A percentile compares a stretch with the other conserved stretches of the same genome.
These are phyloP conservation scores for Melospiza melodia DNA, from an alignment of 2,113 vertebrate genomes.

Conservation along the genomic window DNA sequence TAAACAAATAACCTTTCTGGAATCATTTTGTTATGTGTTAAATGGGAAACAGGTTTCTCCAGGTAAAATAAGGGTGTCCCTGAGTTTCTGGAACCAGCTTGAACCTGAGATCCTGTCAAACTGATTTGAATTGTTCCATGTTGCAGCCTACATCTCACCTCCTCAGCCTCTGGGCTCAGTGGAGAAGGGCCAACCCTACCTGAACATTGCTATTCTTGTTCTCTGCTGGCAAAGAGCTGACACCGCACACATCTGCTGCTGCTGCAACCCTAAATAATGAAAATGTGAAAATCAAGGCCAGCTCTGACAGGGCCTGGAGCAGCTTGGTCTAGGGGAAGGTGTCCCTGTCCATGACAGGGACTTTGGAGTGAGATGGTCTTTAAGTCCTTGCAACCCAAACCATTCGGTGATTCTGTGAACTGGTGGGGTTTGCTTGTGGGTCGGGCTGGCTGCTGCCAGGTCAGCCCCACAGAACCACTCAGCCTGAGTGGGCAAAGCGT, in stretches of 20 bases:
- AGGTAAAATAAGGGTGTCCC: background rate
- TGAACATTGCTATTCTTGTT: fast-evolving
- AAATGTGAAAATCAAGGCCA: background rate
- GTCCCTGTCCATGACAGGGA: too few species aligned
- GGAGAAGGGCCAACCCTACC: background rate
- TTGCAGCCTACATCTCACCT: background rate
- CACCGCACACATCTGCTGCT: fast-evolving
- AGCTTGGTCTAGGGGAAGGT: background rate
- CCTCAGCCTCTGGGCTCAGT: background rate
- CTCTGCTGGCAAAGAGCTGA: background rate
- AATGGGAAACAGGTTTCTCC: background rate
- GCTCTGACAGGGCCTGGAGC: too few species aligned
- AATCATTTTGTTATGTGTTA: background rate
- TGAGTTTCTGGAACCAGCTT: background rate
- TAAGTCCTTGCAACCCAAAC: background rate
- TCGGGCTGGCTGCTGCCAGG: background rate
- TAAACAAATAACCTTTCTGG: background rate
- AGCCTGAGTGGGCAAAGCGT: background rate
- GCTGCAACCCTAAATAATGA: too few species aligned
- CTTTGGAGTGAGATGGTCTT: background rate
- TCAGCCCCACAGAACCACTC: background rate
- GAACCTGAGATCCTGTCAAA: background rate
- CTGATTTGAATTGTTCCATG: fast-evolving
- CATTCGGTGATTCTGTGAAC: background rate
- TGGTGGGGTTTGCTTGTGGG: background rate